A percentile compares a stretch with the other conserved stretches of the same genome.
These are phyloP conservation scores for Eumeta japonica DNA, from an alignment of 1,140 invertebrate genomes.

Conservation along the genomic window DNA sequence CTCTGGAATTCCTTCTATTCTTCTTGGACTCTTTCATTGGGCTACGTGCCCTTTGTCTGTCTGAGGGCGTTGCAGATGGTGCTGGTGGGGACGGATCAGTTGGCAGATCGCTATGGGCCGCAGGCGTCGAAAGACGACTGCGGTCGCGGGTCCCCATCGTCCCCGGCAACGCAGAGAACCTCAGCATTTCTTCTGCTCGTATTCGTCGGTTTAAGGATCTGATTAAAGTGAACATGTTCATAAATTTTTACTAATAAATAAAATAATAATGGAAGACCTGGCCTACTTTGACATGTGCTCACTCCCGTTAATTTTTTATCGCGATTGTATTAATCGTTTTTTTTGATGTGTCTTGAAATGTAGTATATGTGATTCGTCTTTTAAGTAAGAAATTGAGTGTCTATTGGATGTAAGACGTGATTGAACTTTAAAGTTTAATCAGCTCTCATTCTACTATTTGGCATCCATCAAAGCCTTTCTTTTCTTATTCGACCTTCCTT, in stretches of 20 bases:
- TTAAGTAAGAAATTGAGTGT: no score
- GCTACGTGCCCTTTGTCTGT: constrained; percentile 26
- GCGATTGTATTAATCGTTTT: no score
- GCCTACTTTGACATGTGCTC: constrained; percentile 1
- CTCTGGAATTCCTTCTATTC: constrained; percentile 21
- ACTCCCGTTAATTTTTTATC: no score
- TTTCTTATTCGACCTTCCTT: no score
- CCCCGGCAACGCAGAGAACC: constrained; percentile 65
- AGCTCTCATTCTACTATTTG: no score
- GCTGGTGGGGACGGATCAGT: constrained; percentile 40
- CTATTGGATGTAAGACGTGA: no score
- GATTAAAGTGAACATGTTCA: constrained; percentile 12
- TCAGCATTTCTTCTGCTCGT: constrained; percentile 67
- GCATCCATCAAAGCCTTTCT: no score
- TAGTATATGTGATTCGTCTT: no score
- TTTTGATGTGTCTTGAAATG: no score
- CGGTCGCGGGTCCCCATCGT: constrained; percentile 67
- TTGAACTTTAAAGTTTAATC: no score
- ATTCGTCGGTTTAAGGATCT: constrained; percentile 68
- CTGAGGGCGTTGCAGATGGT: constrained; percentile 30
- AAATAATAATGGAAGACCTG: neutral
- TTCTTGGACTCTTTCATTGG: constrained; percentile 29
- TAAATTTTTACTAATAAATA: neutral
- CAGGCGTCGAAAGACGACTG: constrained; percentile 40
- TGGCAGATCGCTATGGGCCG: constrained; percentile 35